Percentiles rank a stretch among this genome's conserved stretches.
These are phyloP conservation scores for Nothocercus nigrocapillus DNA, from an alignment of 2,113 vertebrate genomes.

Conservation along the genomic window DNA sequence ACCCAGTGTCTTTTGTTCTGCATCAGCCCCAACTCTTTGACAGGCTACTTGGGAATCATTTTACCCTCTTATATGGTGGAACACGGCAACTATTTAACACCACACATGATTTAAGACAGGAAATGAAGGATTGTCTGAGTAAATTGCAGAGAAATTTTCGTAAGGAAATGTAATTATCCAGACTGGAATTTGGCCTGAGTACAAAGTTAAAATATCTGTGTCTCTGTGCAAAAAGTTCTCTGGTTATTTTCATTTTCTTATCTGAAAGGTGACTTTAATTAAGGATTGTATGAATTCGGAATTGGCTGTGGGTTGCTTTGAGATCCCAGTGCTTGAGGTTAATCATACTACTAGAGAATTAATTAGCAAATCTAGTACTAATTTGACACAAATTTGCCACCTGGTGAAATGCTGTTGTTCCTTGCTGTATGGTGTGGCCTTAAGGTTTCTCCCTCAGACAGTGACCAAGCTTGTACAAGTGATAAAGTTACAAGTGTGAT, in stretches of 20 bases:
- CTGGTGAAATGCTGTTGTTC: background rate
- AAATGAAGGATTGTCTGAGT: conserved; percentile 33
- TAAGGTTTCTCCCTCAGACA: background rate
- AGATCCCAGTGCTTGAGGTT: background rate
- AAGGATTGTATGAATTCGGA: background rate
- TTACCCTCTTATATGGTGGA: background rate
- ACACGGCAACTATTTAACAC: background rate
- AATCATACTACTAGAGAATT: accelerated
- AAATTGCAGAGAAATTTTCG: background rate
- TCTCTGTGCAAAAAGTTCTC: background rate
- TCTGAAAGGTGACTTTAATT: background rate
- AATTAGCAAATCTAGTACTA: background rate
- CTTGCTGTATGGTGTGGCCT: accelerated
- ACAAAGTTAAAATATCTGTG: accelerated
- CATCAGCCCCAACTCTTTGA: background rate
- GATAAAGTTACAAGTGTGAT: background rate
- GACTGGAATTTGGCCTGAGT: background rate
- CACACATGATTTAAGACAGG: background rate
- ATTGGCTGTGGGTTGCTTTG: accelerated
- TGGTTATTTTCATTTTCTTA: background rate
- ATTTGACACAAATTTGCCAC: background rate
- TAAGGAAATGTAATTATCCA: conserved; percentile 32
- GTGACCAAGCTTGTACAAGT: background rate
- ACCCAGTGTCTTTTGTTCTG: background rate
- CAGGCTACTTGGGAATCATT: background rate